Conservation (phyloP, 2,113 vertebrate genomes). For the Lamprotornis superbus region DNA sequence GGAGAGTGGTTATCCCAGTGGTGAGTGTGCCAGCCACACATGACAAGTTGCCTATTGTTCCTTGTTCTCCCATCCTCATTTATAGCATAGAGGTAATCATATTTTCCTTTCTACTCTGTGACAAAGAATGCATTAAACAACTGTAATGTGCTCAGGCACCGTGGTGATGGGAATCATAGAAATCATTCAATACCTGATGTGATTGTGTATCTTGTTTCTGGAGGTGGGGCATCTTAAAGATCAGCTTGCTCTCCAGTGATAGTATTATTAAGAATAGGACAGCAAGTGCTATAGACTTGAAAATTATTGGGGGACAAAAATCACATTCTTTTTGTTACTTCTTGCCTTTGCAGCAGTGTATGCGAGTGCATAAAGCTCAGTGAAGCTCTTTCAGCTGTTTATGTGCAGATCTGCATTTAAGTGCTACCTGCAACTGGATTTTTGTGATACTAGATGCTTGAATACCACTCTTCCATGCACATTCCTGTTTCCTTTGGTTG, state of each 20-base stretch:
- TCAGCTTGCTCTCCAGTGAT: neutral
- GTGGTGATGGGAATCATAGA: slow-evolving; percentile 27
- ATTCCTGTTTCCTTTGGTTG: slow-evolving; percentile 6
- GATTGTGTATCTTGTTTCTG: slow-evolving; percentile 42
- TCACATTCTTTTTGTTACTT: neutral
- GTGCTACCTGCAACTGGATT: slow-evolving; percentile 1
- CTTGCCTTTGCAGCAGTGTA: neutral
- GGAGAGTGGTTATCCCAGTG: neutral
- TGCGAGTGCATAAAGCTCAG: neutral
- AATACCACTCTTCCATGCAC: neutral
- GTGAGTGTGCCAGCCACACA: neutral
- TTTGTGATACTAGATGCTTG: neutral
- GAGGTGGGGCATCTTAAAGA: slow-evolving; percentile 25
- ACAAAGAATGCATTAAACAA: slow-evolving; percentile 43
- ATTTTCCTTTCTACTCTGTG: slow-evolving; percentile 44
- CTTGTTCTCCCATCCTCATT: slow-evolving; percentile 14
- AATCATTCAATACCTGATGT: slow-evolving; percentile 23
- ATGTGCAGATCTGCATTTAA: neutral
- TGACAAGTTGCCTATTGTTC: slow-evolving; percentile 7
- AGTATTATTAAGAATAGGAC: neutral
- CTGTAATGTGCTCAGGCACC: slow-evolving; percentile 10
- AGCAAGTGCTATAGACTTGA: neutral
- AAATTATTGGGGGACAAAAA: neutral
- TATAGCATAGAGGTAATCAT: slow-evolving; percentile 1
- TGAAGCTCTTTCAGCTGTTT: neutral